Evolutionary conservation across 2,113 vertebrate genomes (phyloP).

Genomic region (Gila orcuttii): DNA sequence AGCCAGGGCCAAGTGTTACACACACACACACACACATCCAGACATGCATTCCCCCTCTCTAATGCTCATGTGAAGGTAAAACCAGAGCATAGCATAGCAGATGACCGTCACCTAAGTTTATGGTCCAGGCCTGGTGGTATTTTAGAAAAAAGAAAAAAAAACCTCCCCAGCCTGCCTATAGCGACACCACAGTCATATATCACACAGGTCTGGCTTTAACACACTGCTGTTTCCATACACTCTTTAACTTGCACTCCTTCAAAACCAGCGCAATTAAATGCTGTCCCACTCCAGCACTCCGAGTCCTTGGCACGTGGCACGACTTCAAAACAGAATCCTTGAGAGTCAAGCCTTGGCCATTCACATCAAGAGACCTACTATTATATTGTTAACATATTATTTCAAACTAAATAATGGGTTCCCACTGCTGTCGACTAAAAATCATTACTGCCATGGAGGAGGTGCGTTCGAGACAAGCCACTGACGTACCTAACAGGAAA

Average conservation of each 20-base stretch:
- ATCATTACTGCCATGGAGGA: conserved; percentile 42
- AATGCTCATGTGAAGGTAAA: conserved; percentile 50
- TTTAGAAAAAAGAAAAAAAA: conserved; percentile 37
- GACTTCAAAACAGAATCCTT: conserved; percentile 55
- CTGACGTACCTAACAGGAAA: background rate
- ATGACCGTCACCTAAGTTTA: conserved; percentile 61
- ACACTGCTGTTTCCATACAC: conserved; percentile 50
- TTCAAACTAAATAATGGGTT: conserved; percentile 53
- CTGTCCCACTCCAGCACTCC: conserved; percentile 35
- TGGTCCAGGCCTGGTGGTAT: conserved; percentile 54
- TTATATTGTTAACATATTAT: conserved; percentile 62
- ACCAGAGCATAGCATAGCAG: conserved; percentile 48
- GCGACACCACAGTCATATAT: conserved; percentile 56
- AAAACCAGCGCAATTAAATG: conserved; percentile 58
- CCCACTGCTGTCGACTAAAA: conserved; percentile 51
- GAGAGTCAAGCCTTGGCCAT: conserved; percentile 36
- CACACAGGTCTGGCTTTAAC: conserved; percentile 53
- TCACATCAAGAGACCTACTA: conserved; percentile 56
- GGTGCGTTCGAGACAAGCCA: conserved; percentile 32
- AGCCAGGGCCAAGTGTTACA: conserved; percentile 64
- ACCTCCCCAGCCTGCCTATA: conserved; percentile 40
- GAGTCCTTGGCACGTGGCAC: conserved; percentile 54
- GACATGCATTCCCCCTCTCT: conserved; percentile 32
- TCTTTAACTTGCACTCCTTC: conserved; percentile 42
- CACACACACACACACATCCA: conserved; percentile 45